Base-by-base conservation (phyloP, 2,113 vertebrate genomes). In the Nettapus auritus region DNA sequence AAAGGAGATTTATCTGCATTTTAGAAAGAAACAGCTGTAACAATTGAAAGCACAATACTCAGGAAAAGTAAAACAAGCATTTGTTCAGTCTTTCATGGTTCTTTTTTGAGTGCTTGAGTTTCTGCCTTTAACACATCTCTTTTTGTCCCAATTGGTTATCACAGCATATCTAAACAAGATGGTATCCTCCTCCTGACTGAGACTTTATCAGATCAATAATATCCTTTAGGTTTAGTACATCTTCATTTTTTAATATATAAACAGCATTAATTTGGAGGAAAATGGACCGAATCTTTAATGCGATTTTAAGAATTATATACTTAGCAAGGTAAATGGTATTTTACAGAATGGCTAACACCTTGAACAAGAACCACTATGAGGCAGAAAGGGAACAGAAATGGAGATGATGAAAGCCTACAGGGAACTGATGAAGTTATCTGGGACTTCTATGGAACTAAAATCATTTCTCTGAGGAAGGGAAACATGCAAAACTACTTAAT, bases 401-500 rank as follows among this genome's bases (percentile, higher is more conserved):
- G 70, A 85, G 59, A 74, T 23, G 17, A 82, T 50, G 26, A 84
- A 86, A 88, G 21, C 15, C 88, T 48, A 3, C n/a, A 71, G 64
- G 42, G 77, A 93, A 26, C 42, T 46, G 46, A 29, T 5, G 62
- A 53, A 36, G n/a, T 7, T 78, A 75, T 29, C 68, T 86, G 57
- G 8, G 83, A 68, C 73, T 88, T 92, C 56, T 60, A 20, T 33
- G 29, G 17, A 53, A 56, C 46, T 81, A 64, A 91, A 86, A 38
- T 16, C 1, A 2, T 84, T 95, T 95, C 86, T 81, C 69, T 25
- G 46, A 78, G 80, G 74, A 92, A 84, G 26, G 19, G 31, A 90
- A 92, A 90, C 64, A 92, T 68, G 80, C 29, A 86, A 81, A 90
- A 48, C 25, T 59, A 42, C 68, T 83, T 63, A 86, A 88, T 74